Evolutionary conservation across 1,140 invertebrate genomes (phyloP).

Genomic region (Spodoptera litura): DNA sequence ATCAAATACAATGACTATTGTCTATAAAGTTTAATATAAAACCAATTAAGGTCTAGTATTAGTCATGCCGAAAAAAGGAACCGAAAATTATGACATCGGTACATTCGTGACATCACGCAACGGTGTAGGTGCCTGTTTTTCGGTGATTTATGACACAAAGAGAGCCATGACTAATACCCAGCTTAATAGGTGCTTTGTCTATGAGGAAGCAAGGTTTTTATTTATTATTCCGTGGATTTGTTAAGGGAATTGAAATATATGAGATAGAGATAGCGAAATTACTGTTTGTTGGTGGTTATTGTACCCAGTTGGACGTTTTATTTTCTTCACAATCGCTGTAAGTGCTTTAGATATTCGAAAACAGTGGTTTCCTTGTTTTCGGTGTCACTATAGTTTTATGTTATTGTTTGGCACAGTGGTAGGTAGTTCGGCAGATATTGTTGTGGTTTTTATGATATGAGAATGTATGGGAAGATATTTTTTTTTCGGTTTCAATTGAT

Average conservation of each 20-base stretch:
- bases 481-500: no score
- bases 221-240: constrained; percentile 37
- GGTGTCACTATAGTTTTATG: no score
- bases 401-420: no score
- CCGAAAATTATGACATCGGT: constrained; percentile 82
- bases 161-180: constrained; percentile 66
- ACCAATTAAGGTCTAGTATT: constrained; percentile 67
- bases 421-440: no score
- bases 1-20: constrained; percentile 40
- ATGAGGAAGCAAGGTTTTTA: constrained; percentile 42
- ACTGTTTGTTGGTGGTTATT: constrained; percentile 29
- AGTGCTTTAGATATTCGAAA: background rate
- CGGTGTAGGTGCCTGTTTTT: constrained; percentile 69
- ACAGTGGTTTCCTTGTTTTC: background rate
- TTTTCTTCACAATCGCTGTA: constrained; percentile 9
- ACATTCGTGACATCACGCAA: constrained; percentile 74
- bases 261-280: constrained; percentile 37
- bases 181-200: constrained; percentile 55
- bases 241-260: constrained; percentile 39
- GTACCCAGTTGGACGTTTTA: constrained; percentile 18
- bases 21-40: constrained; percentile 59
- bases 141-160: constrained; percentile 77
- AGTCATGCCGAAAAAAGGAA: constrained; percentile 78
- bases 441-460: no score
- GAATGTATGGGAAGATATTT: no score